These are phyloP conservation scores for Saxidomus purpurata DNA, from an alignment of 1,140 invertebrate genomes.

Conservation along the genomic window DNA sequence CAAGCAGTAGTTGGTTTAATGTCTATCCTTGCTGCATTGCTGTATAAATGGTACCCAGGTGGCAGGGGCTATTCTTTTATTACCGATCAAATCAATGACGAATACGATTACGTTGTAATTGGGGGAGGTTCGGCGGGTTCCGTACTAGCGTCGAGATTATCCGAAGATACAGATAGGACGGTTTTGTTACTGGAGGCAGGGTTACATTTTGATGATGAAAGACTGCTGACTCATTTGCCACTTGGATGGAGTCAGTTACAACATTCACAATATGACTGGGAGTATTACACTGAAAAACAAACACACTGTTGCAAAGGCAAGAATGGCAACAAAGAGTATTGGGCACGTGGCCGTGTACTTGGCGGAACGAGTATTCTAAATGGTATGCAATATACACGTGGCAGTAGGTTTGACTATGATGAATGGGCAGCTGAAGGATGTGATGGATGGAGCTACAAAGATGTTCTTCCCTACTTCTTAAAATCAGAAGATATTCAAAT, in stretches of 20 bases:
- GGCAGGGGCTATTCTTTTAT: background rate
- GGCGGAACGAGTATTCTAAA: slow-evolving; percentile 97
- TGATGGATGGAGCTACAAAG: slow-evolving; percentile 95
- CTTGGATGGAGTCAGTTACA: slow-evolving; percentile 39
- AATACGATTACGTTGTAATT: slow-evolving; percentile 87
- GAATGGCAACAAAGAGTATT: slow-evolving; percentile 59
- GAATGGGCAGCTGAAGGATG: slow-evolving; percentile 94
- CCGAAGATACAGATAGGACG: slow-evolving; percentile 91
- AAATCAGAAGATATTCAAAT: slow-evolving; percentile 89
- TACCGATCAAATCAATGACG: background rate
- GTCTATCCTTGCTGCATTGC: background rate
- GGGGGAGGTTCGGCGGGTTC: slow-evolving; percentile 98
- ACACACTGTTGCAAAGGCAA: slow-evolving; percentile 81
- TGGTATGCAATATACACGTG: slow-evolving; percentile 97
- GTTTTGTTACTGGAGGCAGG: slow-evolving; percentile 96
- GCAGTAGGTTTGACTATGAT: slow-evolving; percentile 97
- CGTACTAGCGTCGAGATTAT: slow-evolving; percentile 96
- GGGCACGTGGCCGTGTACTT: slow-evolving; percentile 74
- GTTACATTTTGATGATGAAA: slow-evolving; percentile 95
- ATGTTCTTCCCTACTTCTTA: slow-evolving; percentile 96
- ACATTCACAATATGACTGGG: slow-evolving; percentile 91
- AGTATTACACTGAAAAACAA: slow-evolving; percentile 96
- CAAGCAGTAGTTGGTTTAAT: background rate
- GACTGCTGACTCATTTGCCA: slow-evolving; percentile 87
- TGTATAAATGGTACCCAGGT: background rate